Percentiles rank a stretch among this genome's conserved stretches.
Evolutionary conservation across 2,888 invertebrate genomes (phyloP).

Genomic region (Coleophora flavipennella): DNA sequence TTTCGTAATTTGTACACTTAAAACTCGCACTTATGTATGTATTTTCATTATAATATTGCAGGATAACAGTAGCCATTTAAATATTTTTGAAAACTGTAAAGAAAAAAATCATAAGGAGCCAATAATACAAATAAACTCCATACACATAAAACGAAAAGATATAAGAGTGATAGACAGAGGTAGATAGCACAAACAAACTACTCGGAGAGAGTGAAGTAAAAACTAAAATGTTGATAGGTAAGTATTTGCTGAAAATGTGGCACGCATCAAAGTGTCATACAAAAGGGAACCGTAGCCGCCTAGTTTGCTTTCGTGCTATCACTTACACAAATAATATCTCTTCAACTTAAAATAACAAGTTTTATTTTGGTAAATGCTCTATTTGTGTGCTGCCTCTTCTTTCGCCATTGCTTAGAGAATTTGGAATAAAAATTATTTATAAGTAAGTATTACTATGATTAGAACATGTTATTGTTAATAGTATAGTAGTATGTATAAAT

Average conservation of each 20-base stretch:
- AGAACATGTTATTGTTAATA: no score
- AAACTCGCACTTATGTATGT: conserved; percentile 31
- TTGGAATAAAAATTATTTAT: no score
- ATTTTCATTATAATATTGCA: conserved; percentile 31
- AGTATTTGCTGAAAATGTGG: conserved; percentile 12
- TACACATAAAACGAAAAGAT: conserved; percentile 5
- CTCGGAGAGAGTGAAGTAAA: neutral
- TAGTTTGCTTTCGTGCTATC: conserved; percentile 19
- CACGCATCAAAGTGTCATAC: conserved; percentile 19
- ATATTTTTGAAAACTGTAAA: conserved; percentile 5
- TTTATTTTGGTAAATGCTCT: no score
- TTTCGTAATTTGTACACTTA: conserved; percentile 20
- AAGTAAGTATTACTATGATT: no score
- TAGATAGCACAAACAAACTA: neutral
- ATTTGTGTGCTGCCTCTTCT: no score
- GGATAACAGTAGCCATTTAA: conserved; percentile 4
- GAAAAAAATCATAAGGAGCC: conserved; percentile 6
- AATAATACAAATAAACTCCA: no score
- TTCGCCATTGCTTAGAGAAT: no score
- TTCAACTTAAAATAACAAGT: conserved; percentile 11
- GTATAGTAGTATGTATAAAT: no score
- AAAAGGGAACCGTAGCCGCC: conserved; percentile 15
- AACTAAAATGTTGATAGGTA: no score
- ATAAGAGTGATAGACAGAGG: conserved; percentile 21
- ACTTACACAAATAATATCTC: conserved; percentile 17